Base-by-base conservation (phyloP, 2,113 vertebrate genomes). In the Odocoileus hemionus region DNA sequence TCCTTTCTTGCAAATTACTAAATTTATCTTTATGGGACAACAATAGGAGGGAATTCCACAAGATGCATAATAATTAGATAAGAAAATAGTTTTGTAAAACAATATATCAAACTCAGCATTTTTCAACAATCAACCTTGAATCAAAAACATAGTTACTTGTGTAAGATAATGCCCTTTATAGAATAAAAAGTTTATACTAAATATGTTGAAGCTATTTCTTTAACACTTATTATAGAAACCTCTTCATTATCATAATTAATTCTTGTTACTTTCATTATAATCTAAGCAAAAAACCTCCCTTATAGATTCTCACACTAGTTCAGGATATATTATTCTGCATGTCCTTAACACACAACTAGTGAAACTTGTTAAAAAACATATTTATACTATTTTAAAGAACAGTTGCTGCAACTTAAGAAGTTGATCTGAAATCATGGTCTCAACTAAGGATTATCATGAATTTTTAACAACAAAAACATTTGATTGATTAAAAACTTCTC, bases 21-120 rank as follows among this genome's bases (percentile, higher is more conserved):
- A 98, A 86, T 74, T 93, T 91, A 1, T 21, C 57, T 50, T 89
- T 86, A 89, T 97, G 97, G 97, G 95, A 97, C 92, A 96, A 96
- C 3, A 88, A 83, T 95, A 79, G n/a, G 0, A 33, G 93, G 78
- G 54, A 92, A 55, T 70, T 84, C 82, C 91, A 90, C 54, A 80
- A 90, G 21, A 52, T 26, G 12, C 50, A 88, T 30, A 89, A 57
- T 3, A 58, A 39, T 84, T 89, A 74, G 47, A 13, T 26, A 57
- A 50, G 6, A 67, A 61, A 76, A 50, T 1, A n/a, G 16, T 85
- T 64, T 85, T 79, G 45, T 6, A 79, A 55, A 93, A 21, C 2
- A 11, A 3, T 8, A 21, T 67, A 50, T 39, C 19, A 55, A 55
- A 50, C 12, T 50, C 47, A 50, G 12, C 47, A 14, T 55, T 55